A percentile compares a stretch with the other conserved stretches of the same genome.
These are phyloP conservation scores for Eulacestoma nigropectus DNA, from an alignment of 2,113 vertebrate genomes.

Conservation along the genomic window DNA sequence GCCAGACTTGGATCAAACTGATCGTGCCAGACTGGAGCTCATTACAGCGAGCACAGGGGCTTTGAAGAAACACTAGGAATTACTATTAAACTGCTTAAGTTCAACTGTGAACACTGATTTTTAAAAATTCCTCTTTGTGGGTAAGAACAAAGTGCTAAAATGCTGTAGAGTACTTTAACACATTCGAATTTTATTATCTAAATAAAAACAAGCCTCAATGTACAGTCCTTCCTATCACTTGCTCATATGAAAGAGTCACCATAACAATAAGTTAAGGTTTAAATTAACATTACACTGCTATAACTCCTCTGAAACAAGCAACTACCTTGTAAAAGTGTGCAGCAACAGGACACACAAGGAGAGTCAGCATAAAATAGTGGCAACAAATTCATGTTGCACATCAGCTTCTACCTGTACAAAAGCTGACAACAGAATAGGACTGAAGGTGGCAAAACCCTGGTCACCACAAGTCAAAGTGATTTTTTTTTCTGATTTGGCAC, in stretches of 20 bases:
- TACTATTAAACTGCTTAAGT: neutral
- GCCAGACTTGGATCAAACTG: neutral
- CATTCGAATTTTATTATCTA: neutral
- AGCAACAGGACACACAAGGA: neutral
- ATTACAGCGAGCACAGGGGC: neutral
- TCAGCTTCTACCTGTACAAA: neutral
- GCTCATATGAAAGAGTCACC: neutral
- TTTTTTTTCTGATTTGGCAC: neutral
- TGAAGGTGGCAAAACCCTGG: neutral
- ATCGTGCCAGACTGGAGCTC: neutral
- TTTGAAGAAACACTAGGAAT: neutral
- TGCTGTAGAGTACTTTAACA: neutral
- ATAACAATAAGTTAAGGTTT: neutral
- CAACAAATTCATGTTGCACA: neutral
- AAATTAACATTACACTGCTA: neutral
- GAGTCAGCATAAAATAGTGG: neutral
- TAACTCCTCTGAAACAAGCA: neutral
- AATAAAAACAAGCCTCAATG: neutral
- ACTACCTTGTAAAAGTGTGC: neutral
- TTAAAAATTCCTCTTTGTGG: neutral
- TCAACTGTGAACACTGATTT: neutral
- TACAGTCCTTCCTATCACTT: neutral
- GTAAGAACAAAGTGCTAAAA: neutral
- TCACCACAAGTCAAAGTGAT: neutral
- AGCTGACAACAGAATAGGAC: neutral